Evolutionary conservation across 2,888 invertebrate species (phyloP).

Genomic region (Leptarthrus brevirostris): DNA sequence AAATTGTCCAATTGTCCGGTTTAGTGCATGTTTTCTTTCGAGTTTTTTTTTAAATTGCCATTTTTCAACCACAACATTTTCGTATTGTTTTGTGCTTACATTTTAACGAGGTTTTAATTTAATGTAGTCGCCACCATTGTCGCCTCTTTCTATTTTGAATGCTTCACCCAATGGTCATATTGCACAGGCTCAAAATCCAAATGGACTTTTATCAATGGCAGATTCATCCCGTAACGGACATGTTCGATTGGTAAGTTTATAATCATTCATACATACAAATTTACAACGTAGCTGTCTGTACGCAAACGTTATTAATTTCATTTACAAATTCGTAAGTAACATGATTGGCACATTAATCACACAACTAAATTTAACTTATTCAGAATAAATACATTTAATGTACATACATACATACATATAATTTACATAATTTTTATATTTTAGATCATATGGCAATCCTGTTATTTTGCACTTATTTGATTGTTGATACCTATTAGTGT

Average conservation of each 20-base stretch:
- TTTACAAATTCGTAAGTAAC: slow-evolving; percentile 42
- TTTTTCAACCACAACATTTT: slow-evolving; percentile 40
- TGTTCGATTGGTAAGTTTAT: slow-evolving; percentile 58
- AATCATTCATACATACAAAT: not conserved
- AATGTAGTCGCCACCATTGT: slow-evolving; percentile 57
- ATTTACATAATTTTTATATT: too few relatives aligned
- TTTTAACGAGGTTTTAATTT: slow-evolving; percentile 48
- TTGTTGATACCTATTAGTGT: too few relatives aligned
- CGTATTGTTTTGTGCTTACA: slow-evolving; percentile 49
- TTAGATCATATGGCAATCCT: too few relatives aligned
- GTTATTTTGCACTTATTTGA: not conserved
- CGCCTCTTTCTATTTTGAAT: slow-evolving; percentile 59
- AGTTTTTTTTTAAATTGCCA: slow-evolving; percentile 35
- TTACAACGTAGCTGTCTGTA: too few relatives aligned
- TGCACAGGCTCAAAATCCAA: slow-evolving; percentile 57
- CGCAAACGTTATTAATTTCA: slow-evolving; percentile 25
- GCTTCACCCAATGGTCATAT: slow-evolving; percentile 59
- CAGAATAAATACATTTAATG: too few relatives aligned
- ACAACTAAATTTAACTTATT: not conserved
- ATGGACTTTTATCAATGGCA: slow-evolving; percentile 58
- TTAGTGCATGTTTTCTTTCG: not conserved
- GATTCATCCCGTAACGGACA: slow-evolving; percentile 58
- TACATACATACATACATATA: too few relatives aligned
- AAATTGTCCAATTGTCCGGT: not conserved
- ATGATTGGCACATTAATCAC: slow-evolving; percentile 8